phyloP scores from a whole-genome alignment of 2,113 vertebrate genomes.

The Dendropsophus ebraccatus region DNA sequence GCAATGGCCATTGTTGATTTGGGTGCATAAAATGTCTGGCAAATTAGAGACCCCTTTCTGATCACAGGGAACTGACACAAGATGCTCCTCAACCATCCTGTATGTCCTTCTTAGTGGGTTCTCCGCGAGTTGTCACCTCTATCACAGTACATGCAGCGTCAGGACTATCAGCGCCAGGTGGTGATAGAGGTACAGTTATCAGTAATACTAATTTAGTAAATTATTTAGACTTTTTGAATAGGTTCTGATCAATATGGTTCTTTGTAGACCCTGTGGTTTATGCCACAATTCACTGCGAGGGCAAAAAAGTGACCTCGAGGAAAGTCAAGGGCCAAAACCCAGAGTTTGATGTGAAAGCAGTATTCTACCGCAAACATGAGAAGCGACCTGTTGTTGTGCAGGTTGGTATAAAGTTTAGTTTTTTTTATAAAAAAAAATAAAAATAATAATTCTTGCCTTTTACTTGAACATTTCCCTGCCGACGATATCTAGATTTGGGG shows the following conservation, averaged over 20 bases:
- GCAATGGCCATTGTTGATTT: too few relatives aligned
- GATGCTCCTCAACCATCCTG: slow-evolving; percentile 54
- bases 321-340: slow-evolving; percentile 73
- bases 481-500: neutral
- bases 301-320: slow-evolving; percentile 67
- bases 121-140: slow-evolving; percentile 52
- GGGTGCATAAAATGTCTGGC: too few relatives aligned
- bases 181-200: slow-evolving; percentile 3
- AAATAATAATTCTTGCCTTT: neutral
- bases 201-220: neutral
- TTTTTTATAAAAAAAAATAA: neutral
- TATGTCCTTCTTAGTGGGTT: slow-evolving; percentile 50
- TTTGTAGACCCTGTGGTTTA: slow-evolving; percentile 74
- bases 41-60: neutral
- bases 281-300: slow-evolving; percentile 74
- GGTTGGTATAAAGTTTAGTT: slow-evolving; percentile 57
- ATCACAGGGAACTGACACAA: slow-evolving; percentile 51
- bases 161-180: slow-evolving; percentile 19
- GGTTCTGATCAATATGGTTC: neutral
- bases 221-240: neutral
- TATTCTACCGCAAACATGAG: slow-evolving; percentile 78
- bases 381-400: slow-evolving; percentile 70
- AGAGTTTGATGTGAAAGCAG: slow-evolving; percentile 76
- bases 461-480: neutral
- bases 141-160: slow-evolving; percentile 49